A percentile compares a stretch with the other conserved stretches of the same genome.
phyloP scores from a whole-genome alignment of 2,797 vertebrate genomes.

The Vespertilio murinus region DNA sequence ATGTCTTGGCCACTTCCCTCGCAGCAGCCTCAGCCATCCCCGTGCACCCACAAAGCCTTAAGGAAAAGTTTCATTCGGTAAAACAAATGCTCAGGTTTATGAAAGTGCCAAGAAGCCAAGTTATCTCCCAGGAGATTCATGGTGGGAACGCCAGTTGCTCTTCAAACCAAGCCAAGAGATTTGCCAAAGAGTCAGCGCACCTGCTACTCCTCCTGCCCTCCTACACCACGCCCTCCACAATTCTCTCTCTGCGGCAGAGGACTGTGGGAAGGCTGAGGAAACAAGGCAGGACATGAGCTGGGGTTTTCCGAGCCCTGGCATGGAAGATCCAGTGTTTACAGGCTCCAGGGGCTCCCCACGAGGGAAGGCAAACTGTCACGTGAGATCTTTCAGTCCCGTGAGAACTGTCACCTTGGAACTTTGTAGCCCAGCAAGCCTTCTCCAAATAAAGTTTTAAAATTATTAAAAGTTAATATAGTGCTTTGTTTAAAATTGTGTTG shows the following conservation, averaged over 20 bases:
- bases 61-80: neutral
- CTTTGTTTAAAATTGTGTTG: neutral
- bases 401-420: neutral
- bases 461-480: neutral
- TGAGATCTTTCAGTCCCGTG: neutral
- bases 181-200: rapidly evolving
- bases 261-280: neutral
- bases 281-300: neutral
- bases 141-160: neutral
- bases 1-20: neutral
- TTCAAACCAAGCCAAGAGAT: neutral
- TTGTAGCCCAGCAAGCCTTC: neutral
- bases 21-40: neutral
- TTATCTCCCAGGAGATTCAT: neutral
- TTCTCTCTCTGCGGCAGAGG: neutral
- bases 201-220: neutral
- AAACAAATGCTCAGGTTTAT: neutral
- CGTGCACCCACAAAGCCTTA: neutral
- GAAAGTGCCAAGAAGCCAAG: neutral
- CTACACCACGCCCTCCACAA: neutral
- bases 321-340: neutral
- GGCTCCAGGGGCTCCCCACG: neutral
- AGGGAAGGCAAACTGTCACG: neutral
- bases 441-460: neutral
- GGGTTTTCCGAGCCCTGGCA: neutral